Base-by-base conservation (phyloP, 2,888 invertebrate genomes). In the Euspilapteryx auroguttella region DNA sequence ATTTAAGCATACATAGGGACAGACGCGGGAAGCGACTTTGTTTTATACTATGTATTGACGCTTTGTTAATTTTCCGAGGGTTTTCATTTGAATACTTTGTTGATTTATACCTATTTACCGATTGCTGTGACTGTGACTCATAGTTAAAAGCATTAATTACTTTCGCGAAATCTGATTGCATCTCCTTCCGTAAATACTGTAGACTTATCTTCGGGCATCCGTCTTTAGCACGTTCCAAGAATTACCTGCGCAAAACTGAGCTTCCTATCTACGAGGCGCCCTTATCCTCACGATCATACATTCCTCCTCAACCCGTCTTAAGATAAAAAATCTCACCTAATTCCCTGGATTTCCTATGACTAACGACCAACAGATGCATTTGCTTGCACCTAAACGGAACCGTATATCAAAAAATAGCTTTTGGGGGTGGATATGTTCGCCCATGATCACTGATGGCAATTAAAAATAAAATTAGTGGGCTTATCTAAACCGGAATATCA, bases 381-480 rank as follows among this genome's bases (percentile, higher is more conserved):
- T 35, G 29, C 30, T 39, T 39, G 29, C 29, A 25, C 11, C 27
- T 23, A 22, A 17, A 27, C 25, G 30, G 34, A 38, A 43, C 35
- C 40, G 46, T 56, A 47, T 48, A 56, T 63, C 56, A 61, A 55
- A 64, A 68, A 62, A 64, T 68, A 55, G 66, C 64, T 66, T 68
- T 63, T 61, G 58, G 63, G 69, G 64, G 17, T 17, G 63, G 65
- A 47, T 42, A 46, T 45, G 55, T 48, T 46, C 50, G 50, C 55
- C 55, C 58, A 46, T 56, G 50, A 53, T 56, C 53, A 46, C 55
- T 45, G 57, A 49, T 54, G 50, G 58, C 58, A 66, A 66, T 68
- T 69, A 65, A 66, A 47, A 64, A 54, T 53, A 52, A 51, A 55
- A 45, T 32, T 54, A 24, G 11, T 47, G 30, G 44, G 32, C 42